phyloP scores from a whole-genome alignment of 2,113 vertebrate genomes.

The Rhynchopsitta pachyrhyncha region DNA sequence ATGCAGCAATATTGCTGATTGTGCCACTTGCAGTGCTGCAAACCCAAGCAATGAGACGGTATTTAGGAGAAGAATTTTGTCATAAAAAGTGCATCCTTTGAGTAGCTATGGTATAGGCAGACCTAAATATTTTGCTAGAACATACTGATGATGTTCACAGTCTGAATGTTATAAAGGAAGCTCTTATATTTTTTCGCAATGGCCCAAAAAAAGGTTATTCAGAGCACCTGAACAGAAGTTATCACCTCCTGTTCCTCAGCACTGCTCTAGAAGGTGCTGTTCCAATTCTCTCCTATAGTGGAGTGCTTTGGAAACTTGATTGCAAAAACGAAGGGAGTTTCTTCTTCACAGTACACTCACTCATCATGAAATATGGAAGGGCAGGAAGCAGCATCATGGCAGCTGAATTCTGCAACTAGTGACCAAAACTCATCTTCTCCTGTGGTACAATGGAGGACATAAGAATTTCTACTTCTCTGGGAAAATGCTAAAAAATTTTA shows the following conservation, averaged over 20 bases:
- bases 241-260: constrained; percentile 60
- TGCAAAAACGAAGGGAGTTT: constrained; percentile 29
- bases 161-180: constrained; percentile 20
- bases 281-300: constrained; percentile 43
- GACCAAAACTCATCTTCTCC: not conserved
- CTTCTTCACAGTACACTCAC: constrained; percentile 25
- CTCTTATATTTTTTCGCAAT: not conserved
- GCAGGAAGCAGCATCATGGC: constrained; percentile 32
- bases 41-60: constrained; percentile 14
- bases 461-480: constrained; percentile 32
- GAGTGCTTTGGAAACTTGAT: constrained; percentile 41
- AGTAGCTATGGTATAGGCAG: not conserved
- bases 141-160: not conserved
- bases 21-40: constrained; percentile 49
- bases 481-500: constrained; percentile 21
- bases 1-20: constrained; percentile 34
- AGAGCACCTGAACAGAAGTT: constrained; percentile 56
- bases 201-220: constrained; percentile 8
- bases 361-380: not conserved
- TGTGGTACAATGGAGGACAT: constrained; percentile 1
- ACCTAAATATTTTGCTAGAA: not conserved
- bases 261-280: constrained; percentile 29
- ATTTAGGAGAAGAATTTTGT: not conserved
- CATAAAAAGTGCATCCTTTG: constrained; percentile 38
- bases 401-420: not conserved